Evolutionary conservation across 2,113 vertebrate species (phyloP), one percentile per base, ranked within the genome.

Genomic region (Centropus bengalensis): DNA sequence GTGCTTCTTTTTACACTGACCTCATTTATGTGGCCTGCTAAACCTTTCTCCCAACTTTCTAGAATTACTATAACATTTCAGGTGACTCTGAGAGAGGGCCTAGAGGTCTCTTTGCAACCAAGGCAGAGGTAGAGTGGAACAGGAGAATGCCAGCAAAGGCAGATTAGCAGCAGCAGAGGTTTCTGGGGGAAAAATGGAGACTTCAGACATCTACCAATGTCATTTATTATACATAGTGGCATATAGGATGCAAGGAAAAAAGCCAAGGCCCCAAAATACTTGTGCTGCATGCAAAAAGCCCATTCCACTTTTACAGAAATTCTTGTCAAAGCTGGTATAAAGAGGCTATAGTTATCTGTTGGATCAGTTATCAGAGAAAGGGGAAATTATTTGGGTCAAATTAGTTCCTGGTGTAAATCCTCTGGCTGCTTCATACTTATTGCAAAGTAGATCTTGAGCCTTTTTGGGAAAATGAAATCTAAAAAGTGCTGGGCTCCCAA

Each of bases 401-500:
- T 42, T 47, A 6, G 55, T 12, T 74, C 63, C 59, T 44, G 56
- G 52, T 88, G 52, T 47, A 70, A 96, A 88, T 86, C 80, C 76
- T 52, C 64, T 33, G 23, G 14, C 71, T 63, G 59, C 47, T 81
- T 64, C 73, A 40, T 22, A 14, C 15, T 58, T 32, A 10, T 0
- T 74, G 60, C 76, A 78, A 47, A 78, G 64, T 27, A 59, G 52
- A 88, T 52, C 30, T 81, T 52, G 82, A 93, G 60, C 47, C 44
- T 75, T 89, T 64, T 38, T 5, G 60, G 40, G 66, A 4, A 54
- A 91, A 82, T 70, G 55, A n/a, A 51, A 28, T 11, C 1, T 3
- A 64, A 32, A 77, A 96, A 27, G 26, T 81, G 24, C 92, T 42
- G 76, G 32, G 56, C 60, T 95, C 83, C 86, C 91, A 81, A 55